Evolutionary conservation across 2,888 invertebrate species (phyloP), one percentile per base, ranked within the genome.

Genomic region (Synanthedon formicaeformis): DNA sequence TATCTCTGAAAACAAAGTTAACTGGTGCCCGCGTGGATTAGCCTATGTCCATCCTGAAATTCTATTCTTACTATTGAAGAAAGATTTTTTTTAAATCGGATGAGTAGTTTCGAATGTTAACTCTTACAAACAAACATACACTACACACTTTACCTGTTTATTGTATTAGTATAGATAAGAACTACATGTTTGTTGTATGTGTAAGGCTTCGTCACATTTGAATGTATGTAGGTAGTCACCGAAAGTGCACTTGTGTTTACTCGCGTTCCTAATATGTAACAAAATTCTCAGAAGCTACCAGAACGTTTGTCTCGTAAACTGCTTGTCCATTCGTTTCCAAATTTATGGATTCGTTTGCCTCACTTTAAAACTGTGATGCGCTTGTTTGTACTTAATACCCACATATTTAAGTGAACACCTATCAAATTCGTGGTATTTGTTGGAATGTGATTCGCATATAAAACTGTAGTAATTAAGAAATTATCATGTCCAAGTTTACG

Each of bases 401-500:
- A 45, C 13, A 14, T 45, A 45, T 45, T 45, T n/a, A 13, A 13
- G 45, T 45, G 14, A 45, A 45, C 2, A 45, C 45, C 45, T 45
- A 45, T 12, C 45, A 45, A 45, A 45, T 11, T 13, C 14, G 13
- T 45, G 45, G 14, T n/a, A n/a, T 45, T 45, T 45, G 45, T 45
- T 14, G 14, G 45, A 45, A 8, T 45, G 45, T 45, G 45, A 45
- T 45, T 8, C 13, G 45, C n/a, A 13, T 45, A 45, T 12, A 45
- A 45, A 45, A 45, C 8, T 10, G n/a, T 45, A 13, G 12, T 45
- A 45, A 45, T 45, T 45, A 45, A 45, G 45, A 45, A 45, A 45
- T 45, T 45, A 13, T 45, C 14, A 45, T 71, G 83, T 83, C 83
- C 83, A 81, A 63, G 79, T 80, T 76, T 65, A 49, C 23, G 49